Conservation (phyloP, 2,888 invertebrate species). For the Protophormia terraenovae region DNA sequence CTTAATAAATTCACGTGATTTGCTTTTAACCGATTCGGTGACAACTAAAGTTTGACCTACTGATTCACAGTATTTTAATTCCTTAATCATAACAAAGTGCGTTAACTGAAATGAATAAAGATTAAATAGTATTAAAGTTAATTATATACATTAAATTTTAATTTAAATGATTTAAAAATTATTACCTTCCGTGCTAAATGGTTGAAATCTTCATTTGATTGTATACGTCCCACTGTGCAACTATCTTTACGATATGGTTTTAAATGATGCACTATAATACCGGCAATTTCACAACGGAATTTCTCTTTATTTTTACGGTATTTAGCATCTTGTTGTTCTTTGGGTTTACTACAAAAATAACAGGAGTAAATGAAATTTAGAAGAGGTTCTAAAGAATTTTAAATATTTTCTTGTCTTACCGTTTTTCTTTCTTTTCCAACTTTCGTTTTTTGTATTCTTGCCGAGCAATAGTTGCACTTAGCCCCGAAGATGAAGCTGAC, state of each 20-base stretch:
- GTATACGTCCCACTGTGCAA: conserved; percentile 92
- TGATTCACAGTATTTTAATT: conserved; percentile 93
- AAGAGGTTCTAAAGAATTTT: too few species aligned
- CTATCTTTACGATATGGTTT: conserved; percentile 93
- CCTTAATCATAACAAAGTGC: conserved; percentile 97
- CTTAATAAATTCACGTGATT: conserved; percentile 96
- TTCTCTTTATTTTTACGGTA: conserved; percentile 91
- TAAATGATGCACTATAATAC: conserved; percentile 92
- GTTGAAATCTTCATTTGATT: conserved; percentile 95
- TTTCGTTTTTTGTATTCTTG: conserved; percentile 73
- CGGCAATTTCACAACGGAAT: conserved; percentile 90
- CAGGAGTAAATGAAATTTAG: background rate
- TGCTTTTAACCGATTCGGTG: conserved; percentile 88
- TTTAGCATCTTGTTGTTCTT: conserved; percentile 81
- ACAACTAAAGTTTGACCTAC: conserved; percentile 77
- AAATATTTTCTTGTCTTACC: conserved; percentile 64
- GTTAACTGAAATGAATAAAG: conserved; percentile 87
- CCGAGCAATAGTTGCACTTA: conserved; percentile 47
- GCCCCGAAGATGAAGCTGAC: background rate
- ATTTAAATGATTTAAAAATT: background rate
- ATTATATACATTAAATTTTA: background rate
- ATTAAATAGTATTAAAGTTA: background rate
- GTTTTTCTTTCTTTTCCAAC: conserved; percentile 72
- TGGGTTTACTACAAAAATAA: conserved; percentile 70
- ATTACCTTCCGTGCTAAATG: conserved; percentile 94